Evolutionary conservation across 2,888 invertebrate species (phyloP).

Genomic region (Antheraea assamensis): DNA sequence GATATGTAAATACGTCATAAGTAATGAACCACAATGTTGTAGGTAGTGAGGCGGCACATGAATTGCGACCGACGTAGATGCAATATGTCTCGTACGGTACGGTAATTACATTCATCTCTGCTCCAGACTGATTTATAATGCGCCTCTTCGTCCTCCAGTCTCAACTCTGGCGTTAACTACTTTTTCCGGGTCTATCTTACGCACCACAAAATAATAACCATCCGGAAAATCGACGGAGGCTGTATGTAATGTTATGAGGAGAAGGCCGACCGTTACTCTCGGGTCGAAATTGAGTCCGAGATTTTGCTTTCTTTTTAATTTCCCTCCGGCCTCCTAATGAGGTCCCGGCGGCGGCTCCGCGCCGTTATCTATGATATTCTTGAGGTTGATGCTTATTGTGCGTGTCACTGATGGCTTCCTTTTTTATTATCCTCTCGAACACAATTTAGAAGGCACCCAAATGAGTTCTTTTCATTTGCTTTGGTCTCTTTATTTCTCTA

Average conservation of each 20-base stretch:
- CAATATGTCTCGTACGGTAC: constrained; percentile 61
- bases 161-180: constrained; percentile 69
- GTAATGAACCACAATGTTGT: constrained; percentile 19
- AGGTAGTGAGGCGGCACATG: constrained; percentile 33
- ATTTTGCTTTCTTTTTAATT: constrained; percentile 83
- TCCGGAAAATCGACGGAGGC: constrained; percentile 80
- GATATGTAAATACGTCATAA: constrained; percentile 19
- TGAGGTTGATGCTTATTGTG: constrained; percentile 83
- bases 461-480: constrained; percentile 80
- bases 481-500: constrained; percentile 80
- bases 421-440: constrained; percentile 82
- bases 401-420: constrained; percentile 82
- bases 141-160: constrained; percentile 50
- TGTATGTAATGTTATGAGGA: constrained; percentile 82
- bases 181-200: constrained; percentile 75
- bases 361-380: constrained; percentile 83
- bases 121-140: constrained; percentile 67
- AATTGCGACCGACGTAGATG: constrained; percentile 44
- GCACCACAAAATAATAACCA: constrained; percentile 83
- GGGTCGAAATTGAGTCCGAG: constrained; percentile 79
- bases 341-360: constrained; percentile 72
- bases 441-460: constrained; percentile 80
- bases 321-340: constrained; percentile 82
- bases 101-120: constrained; percentile 70
- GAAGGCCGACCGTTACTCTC: constrained; percentile 75